Conservation (phyloP, 2,113 vertebrate species). For the Daphoenositta chrysoptera region DNA sequence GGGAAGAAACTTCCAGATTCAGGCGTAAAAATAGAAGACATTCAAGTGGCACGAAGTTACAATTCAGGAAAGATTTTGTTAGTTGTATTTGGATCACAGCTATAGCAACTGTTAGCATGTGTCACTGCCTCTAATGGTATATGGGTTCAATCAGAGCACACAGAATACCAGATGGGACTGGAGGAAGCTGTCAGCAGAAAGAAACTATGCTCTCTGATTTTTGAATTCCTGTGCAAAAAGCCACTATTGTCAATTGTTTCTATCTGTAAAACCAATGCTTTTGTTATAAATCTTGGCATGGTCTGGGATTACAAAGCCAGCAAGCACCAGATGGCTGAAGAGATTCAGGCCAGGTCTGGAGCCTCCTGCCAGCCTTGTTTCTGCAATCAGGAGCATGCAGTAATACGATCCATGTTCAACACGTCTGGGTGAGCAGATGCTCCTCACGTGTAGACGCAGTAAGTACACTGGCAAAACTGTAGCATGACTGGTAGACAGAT, state of each 20-base stretch:
- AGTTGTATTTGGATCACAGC: background rate
- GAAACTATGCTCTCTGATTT: conserved; percentile 5
- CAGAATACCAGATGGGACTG: conserved; percentile 27
- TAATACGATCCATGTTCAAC: background rate
- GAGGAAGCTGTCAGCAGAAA: conserved; percentile 23
- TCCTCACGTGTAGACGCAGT: background rate
- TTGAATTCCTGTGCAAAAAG: conserved; percentile 9
- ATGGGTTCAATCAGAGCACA: conserved; percentile 24
- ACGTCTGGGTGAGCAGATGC: background rate
- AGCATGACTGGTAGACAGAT: background rate
- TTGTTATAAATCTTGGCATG: conserved; percentile 17
- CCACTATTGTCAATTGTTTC: background rate
- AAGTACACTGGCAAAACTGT: background rate
- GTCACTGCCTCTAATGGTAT: conserved; percentile 4
- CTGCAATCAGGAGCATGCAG: background rate
- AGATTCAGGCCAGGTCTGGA: conserved; percentile 18
- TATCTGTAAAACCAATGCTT: background rate
- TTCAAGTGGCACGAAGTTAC: background rate
- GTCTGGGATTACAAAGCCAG: background rate
- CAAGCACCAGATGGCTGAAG: conserved; percentile 24
- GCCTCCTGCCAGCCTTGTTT: background rate
- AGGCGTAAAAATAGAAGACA: background rate
- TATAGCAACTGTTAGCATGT: conserved; percentile 5
- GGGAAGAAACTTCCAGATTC: background rate
- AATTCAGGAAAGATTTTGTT: background rate